phyloP scores from a whole-genome alignment of 30 jellyfish, hydroid and myxozoan species.

The Turritopsis rubra region DNA sequence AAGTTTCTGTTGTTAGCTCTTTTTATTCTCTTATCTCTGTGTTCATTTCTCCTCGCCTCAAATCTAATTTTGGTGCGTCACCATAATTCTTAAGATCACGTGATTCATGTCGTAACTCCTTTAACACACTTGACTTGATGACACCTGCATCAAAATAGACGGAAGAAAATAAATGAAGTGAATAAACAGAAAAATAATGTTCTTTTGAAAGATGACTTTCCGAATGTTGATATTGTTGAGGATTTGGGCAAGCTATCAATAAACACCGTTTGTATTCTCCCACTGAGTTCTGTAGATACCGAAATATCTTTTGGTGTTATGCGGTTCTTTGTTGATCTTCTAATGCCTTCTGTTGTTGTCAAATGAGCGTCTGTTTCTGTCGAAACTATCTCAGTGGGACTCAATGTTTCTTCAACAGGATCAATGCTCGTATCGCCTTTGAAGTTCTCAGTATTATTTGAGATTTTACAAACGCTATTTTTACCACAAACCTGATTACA shows the following conservation, averaged over 20 bases:
- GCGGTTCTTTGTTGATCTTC: not conserved
- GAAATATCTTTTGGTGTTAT: not conserved
- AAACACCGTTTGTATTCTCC: not conserved
- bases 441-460: not conserved
- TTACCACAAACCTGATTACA: not conserved
- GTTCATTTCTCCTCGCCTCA: no score
- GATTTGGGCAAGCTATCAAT: not conserved
- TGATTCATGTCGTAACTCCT: no score
- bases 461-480: not conserved
- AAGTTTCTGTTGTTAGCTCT: no score
- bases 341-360: not conserved
- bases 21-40: no score
- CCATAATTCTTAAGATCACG: no score
- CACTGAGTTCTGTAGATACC: not conserved
- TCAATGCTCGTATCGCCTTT: not conserved
- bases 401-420: not conserved
- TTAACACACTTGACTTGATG: no score
- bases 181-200: not conserved
- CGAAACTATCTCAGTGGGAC: not conserved
- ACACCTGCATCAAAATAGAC: not conserved
- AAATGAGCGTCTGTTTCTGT: not conserved
- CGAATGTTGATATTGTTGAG: not conserved
- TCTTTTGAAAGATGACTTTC: not conserved
- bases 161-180: no score
- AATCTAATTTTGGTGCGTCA: no score